Conservation (phyloP, 2,797 vertebrate species). For the Xiphophorus birchmanni region DNA sequence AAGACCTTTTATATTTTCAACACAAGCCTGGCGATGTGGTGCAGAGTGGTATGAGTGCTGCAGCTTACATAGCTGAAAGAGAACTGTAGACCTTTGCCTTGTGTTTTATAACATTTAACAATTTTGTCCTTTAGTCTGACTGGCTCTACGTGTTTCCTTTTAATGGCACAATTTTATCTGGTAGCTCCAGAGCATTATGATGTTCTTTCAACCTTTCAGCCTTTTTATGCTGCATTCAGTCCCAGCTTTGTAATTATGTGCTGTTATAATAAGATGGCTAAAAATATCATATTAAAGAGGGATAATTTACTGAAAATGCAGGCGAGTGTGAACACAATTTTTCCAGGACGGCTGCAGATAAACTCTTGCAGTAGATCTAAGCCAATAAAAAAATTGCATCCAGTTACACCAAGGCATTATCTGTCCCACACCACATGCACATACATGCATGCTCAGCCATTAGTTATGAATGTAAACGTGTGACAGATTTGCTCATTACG, state of each 20-base stretch:
- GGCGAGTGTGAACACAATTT: constrained; percentile 4
- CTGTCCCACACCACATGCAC: neutral
- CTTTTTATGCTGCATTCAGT: constrained; percentile 29
- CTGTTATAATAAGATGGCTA: constrained; percentile 41
- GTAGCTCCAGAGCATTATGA: constrained; percentile 8
- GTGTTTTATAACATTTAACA: constrained; percentile 28
- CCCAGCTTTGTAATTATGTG: constrained; percentile 43
- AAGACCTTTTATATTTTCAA: neutral
- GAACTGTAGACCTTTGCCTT: constrained; percentile 24
- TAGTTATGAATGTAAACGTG: neutral
- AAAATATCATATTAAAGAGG: constrained; percentile 27
- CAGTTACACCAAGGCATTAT: neutral
- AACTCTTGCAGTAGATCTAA: constrained; percentile 2
- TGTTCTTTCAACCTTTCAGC: constrained; percentile 29
- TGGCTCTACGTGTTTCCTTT: constrained; percentile 18
- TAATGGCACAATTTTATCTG: constrained; percentile 26
- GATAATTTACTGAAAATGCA: constrained; percentile 19
- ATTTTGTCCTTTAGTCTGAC: constrained; percentile 13
- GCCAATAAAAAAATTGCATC: neutral
- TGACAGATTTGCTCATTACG: neutral
- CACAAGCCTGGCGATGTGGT: neutral
- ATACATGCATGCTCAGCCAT: neutral
- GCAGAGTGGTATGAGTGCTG: neutral
- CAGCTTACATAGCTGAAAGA: neutral
- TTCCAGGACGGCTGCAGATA: constrained; percentile 1